Conservation (phyloP, 2,888 invertebrate genomes). For the Muschampia plurimacula region DNA sequence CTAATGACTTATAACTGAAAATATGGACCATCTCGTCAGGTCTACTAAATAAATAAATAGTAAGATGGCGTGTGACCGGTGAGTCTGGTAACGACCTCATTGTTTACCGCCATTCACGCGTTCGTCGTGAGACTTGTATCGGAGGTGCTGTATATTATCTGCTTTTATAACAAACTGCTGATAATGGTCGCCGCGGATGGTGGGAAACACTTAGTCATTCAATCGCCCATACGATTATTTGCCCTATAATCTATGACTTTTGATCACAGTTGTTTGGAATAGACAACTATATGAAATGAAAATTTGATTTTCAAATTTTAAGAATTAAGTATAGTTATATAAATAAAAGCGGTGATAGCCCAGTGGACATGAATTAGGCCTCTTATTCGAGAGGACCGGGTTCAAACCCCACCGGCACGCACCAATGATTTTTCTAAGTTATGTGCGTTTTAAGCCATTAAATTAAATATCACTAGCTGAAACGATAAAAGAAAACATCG, state of each 20-base stretch:
- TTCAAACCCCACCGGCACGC: no score
- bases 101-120: conserved; percentile 15
- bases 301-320: no score
- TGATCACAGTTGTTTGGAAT: neutral
- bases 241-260: neutral
- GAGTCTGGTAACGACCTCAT: conserved; percentile 6
- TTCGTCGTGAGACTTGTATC: conserved; percentile 19
- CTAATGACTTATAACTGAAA: neutral
- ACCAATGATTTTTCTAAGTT: no score
- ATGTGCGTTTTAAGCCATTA: no score
- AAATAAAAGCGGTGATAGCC: no score
- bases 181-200: conserved; percentile 13
- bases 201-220: conserved; percentile 31
- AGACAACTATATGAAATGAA: no score
- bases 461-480: no score
- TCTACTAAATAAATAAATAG: neutral
- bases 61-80: conserved; percentile 6
- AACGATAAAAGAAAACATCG: no score
- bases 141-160: conserved; percentile 13
- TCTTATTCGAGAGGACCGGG: no score
- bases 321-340: no score
- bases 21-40: neutral
- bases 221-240: conserved; percentile 19
- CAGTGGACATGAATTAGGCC: no score
- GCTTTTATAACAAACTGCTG: conserved; percentile 29